phyloP scores from a whole-genome alignment of 1,140 invertebrate species.

The Apis laboriosa region DNA sequence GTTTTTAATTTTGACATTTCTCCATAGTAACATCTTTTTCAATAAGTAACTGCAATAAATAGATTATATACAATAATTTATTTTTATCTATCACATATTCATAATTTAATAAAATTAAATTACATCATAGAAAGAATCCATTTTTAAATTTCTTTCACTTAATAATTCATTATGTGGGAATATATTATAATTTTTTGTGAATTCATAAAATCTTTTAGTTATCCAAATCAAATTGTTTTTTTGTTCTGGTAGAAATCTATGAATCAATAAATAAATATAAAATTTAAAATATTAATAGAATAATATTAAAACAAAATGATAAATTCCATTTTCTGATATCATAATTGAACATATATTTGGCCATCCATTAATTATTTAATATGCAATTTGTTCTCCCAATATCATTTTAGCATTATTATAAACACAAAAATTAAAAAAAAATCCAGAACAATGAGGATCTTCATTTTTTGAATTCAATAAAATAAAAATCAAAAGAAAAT shows the following conservation, averaged over 20 bases:
- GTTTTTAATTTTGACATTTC: constrained; percentile 92
- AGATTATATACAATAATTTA: neutral
- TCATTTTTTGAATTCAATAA: constrained; percentile 75
- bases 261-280: constrained; percentile 2
- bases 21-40: constrained; percentile 91
- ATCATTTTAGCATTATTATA: constrained; percentile 96
- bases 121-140: constrained; percentile 86
- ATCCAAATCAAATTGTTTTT: constrained; percentile 87
- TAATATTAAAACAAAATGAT: neutral
- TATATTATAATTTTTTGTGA: constrained; percentile 91
- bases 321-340: constrained; percentile 85
- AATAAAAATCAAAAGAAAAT: neutral
- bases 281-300: constrained; percentile 9
- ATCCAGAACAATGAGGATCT: constrained; percentile 81
- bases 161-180: constrained; percentile 93
- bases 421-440: constrained; percentile 91
- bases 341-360: constrained; percentile 93
- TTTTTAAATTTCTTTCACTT: constrained; percentile 88
- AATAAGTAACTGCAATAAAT: constrained; percentile 81
- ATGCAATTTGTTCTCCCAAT: constrained; percentile 91
- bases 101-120: constrained; percentile 17
- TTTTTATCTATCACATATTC: neutral
- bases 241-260: constrained; percentile 87
- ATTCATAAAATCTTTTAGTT: constrained; percentile 90
- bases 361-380: constrained; percentile 91